Evolutionary conservation across 2,113 vertebrate genomes (phyloP).

Genomic region (Sapajus apella): DNA sequence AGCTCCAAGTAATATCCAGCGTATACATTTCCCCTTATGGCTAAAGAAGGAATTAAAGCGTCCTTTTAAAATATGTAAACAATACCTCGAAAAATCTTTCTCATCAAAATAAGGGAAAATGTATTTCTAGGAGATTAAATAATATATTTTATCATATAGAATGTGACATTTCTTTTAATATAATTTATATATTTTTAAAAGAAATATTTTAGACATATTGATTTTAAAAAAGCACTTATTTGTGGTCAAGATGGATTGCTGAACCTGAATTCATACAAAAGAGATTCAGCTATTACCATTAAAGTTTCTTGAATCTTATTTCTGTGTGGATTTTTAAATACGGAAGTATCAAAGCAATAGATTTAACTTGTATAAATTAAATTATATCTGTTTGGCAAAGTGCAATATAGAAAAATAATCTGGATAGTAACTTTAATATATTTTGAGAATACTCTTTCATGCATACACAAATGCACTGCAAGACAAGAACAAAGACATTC

Average conservation of each 20-base stretch:
- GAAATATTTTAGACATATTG: background rate
- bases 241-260: background rate
- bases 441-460: background rate
- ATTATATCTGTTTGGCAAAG: background rate
- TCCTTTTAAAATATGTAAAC: background rate
- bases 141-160: background rate
- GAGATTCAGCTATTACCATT: background rate
- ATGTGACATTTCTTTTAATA: conserved; percentile 24
- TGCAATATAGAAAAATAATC: background rate
- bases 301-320: background rate
- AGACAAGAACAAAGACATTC: background rate
- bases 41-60: background rate
- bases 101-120: background rate
- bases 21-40: background rate
- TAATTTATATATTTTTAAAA: background rate
- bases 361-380: background rate
- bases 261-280: background rate
- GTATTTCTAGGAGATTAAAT: conserved; percentile 39
- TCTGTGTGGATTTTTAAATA: background rate
- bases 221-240: background rate
- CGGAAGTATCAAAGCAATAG: background rate
- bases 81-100: background rate
- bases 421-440: background rate
- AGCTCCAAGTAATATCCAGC: background rate
- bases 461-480: background rate